These are phyloP conservation scores for Sparidentex hasta DNA, from an alignment of 2,797 vertebrate species.

Conservation along the genomic window DNA sequence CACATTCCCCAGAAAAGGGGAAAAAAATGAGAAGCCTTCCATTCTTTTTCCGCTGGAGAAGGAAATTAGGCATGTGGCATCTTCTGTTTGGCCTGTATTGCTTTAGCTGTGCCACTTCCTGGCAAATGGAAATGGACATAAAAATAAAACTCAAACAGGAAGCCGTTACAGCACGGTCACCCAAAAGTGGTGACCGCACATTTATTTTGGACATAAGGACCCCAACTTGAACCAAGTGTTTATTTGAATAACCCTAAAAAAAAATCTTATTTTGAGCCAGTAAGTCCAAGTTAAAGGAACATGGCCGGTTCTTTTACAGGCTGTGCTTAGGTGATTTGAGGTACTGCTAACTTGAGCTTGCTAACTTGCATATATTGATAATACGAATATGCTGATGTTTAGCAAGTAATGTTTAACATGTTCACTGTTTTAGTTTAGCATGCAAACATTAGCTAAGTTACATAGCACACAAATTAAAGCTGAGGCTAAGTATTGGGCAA, in stretches of 20 bases:
- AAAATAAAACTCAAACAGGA: constrained; percentile 66
- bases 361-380: background rate
- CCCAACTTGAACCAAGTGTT: constrained; percentile 44
- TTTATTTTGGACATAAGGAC: constrained; percentile 50
- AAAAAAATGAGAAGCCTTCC: constrained; percentile 48
- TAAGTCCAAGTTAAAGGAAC: constrained; percentile 7
- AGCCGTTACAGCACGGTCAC: constrained; percentile 47
- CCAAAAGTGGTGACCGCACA: constrained; percentile 46
- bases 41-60: constrained; percentile 50
- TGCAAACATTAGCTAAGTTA: too few relatives aligned
- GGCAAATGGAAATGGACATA: constrained; percentile 37
- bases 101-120: constrained; percentile 45
- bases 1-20: constrained; percentile 70
- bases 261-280: constrained; percentile 17
- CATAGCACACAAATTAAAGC: background rate
- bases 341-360: background rate
- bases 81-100: constrained; percentile 56
- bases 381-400: background rate
- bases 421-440: too few relatives aligned
- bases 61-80: constrained; percentile 70
- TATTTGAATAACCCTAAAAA: constrained; percentile 35
- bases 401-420: background rate
- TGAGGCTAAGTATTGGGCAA: background rate
- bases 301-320: background rate
- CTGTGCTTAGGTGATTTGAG: background rate